Evolutionary conservation across 2,888 invertebrate genomes (phyloP).

Genomic region (Philereme vetulata): DNA sequence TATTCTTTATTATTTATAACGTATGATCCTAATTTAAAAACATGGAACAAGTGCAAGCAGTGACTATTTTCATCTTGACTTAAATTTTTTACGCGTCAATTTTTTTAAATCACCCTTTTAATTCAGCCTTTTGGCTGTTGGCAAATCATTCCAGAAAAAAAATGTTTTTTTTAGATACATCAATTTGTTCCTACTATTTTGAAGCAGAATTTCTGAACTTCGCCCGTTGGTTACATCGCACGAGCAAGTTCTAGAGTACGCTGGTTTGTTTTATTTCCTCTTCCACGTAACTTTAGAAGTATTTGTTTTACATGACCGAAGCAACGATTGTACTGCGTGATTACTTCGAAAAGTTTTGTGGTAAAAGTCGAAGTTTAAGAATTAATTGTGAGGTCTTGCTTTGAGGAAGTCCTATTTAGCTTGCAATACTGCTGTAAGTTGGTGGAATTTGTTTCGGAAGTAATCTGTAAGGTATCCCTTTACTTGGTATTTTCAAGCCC

Average conservation of each 20-base stretch:
- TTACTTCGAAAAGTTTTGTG: slow-evolving; percentile 15
- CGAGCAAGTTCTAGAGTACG: background rate
- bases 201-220: slow-evolving; percentile 8
- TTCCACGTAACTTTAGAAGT: background rate
- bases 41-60: too few species aligned
- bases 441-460: background rate
- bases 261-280: background rate
- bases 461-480: background rate
- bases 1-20: too few species aligned
- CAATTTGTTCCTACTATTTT: background rate
- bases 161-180: background rate
- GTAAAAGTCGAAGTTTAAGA: slow-evolving; percentile 5
- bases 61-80: too few species aligned
- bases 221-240: background rate
- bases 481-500: too few species aligned
- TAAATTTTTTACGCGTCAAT: too few species aligned
- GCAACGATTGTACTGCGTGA: slow-evolving; percentile 16
- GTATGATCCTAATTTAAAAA: too few species aligned
- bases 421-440: slow-evolving; percentile 9
- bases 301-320: slow-evolving; percentile 12
- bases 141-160: too few species aligned
- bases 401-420: slow-evolving; percentile 5
- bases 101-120: too few species aligned
- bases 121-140: too few species aligned
- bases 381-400: slow-evolving; percentile 11